Evolutionary conservation across 2,797 vertebrate species (phyloP), one percentile per base, ranked within the genome.

Genomic region (Morus bassanus): DNA sequence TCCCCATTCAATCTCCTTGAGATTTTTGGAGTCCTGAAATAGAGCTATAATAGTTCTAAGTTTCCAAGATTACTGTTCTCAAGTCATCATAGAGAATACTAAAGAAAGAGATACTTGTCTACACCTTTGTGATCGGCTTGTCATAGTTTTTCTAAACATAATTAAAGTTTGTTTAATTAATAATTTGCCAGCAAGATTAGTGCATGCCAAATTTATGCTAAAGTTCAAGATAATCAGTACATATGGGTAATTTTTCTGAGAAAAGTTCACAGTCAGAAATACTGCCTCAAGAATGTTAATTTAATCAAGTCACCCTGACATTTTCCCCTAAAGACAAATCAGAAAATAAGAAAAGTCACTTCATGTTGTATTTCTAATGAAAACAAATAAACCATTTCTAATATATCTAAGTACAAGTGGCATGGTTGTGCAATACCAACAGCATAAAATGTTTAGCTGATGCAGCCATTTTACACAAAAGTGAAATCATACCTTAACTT

Each of bases 281-380:
- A 35, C 28, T 72, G 89, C 93, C 91, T 91, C 48, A 39, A 74
- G 89, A 89, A 68, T n/a, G 21, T 80, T 96, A 96, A 94, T 96
- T 96, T 77, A 94, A 96, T 97, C 78, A 96, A 89, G 37, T 93
- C 95, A 95, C 41, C 23, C 35, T 96, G 95, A 88, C 91, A 75
- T 89, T 74, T 93, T 80, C 45, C 64, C 87, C 72, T 80, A 33
- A 56, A 80, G 89, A 94, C 25, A 80, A 93, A 74, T 77, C 39
- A 79, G 74, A 88, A 30, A 83, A 69, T 30, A 91, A 56, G 45
- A 54, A 64, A 91, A 95, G 83, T 73, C 94, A 93, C 67, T 88
- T 82, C 65, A 78, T 45, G 39, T 87, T 33, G 5, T 37, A 56
- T 72, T 85, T 74, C 80, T 53, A 80, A 92, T 25, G 60, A 74